phyloP scores from a whole-genome alignment of 2,113 vertebrate genomes.

The Datnioides undecimradiatus region DNA sequence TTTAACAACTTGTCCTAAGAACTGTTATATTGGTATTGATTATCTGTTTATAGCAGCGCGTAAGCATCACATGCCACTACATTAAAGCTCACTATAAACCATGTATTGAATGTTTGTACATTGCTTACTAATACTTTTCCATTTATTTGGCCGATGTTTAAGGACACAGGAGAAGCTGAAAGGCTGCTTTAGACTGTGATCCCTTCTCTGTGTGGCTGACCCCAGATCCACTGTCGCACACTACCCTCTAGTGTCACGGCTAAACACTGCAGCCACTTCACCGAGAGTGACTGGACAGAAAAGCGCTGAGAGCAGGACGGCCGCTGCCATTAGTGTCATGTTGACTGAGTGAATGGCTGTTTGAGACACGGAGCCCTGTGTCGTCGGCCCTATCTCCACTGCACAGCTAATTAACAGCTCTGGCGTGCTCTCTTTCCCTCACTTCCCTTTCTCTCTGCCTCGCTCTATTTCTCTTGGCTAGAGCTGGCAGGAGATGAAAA shows the following conservation, averaged over 20 bases:
- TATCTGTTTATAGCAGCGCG: background rate
- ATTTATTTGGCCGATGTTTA: background rate
- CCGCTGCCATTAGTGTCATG: conserved; percentile 58
- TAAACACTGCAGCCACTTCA: conserved; percentile 6
- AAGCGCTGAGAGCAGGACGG: conserved; percentile 18
- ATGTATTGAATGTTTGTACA: background rate
- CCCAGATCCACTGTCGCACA: conserved; percentile 23
- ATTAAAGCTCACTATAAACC: too few relatives aligned
- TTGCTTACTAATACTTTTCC: background rate
- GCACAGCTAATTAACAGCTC: conserved; percentile 73
- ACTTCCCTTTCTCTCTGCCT: conserved; percentile 29
- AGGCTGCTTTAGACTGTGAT: background rate
- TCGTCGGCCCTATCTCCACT: conserved; percentile 53
- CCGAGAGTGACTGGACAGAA: conserved; percentile 19
- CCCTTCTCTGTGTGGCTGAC: too few relatives aligned
- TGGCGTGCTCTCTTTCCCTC: conserved; percentile 39
- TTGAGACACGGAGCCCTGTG: conserved; percentile 60
- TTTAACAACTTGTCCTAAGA: background rate
- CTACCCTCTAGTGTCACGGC: conserved; percentile 61
- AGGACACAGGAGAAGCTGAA: background rate
- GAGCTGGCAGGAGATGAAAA: conserved; percentile 65
- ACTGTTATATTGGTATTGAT: background rate
- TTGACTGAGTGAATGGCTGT: conserved; percentile 63
- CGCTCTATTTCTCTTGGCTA: conserved; percentile 38
- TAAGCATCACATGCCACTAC: background rate